These are phyloP conservation scores for Stenodera caucasica DNA, from an alignment of 2,888 invertebrate species.

Conservation along the genomic window DNA sequence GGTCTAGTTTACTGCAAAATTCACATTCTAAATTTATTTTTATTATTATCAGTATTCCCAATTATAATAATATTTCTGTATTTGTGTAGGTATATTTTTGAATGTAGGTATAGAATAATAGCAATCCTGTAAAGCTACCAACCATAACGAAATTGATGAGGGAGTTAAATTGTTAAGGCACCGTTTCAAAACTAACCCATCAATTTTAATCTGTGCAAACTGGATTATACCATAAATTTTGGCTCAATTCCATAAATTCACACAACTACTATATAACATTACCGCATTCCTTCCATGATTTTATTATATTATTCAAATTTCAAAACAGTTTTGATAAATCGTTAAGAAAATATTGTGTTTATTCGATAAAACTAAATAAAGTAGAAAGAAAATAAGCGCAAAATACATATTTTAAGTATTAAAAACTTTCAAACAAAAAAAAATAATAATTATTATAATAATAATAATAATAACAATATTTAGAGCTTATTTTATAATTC, in stretches of 20 bases:
- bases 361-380: neutral
- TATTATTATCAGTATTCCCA: too few relatives aligned
- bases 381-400: too few relatives aligned
- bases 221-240: conserved; percentile 7
- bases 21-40: neutral
- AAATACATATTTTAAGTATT: too few relatives aligned
- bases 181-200: conserved; percentile 5
- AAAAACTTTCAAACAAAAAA: too few relatives aligned
- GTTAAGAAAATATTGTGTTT: neutral
- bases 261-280: neutral
- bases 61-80: too few relatives aligned
- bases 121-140: neutral
- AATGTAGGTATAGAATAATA: too few relatives aligned
- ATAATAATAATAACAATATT: too few relatives aligned
- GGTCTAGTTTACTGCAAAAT: neutral
- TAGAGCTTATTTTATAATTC: too few relatives aligned
- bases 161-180: conserved; percentile 1
- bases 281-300: conserved; percentile 6
- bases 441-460: too few relatives aligned
- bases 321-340: neutral
- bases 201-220: conserved; percentile 2
- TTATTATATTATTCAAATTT: neutral
- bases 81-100: too few relatives aligned
- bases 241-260: conserved; percentile 8
- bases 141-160: conserved; percentile 2